phyloP scores from a whole-genome alignment of 2,888 invertebrate species.

The Orthosia incerta region DNA sequence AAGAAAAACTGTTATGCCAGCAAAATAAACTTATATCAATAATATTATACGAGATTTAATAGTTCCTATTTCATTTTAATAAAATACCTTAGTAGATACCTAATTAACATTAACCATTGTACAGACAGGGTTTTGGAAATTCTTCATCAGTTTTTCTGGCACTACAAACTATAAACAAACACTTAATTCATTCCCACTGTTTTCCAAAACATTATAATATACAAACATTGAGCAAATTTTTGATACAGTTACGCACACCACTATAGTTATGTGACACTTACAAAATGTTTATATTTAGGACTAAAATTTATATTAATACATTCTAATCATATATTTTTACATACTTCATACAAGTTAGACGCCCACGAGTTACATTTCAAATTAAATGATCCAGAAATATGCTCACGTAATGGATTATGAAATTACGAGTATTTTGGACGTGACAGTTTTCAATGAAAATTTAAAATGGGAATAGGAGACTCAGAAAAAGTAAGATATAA shows the following conservation, averaged over 20 bases:
- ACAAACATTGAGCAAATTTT: constrained; percentile 12
- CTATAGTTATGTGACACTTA: neutral
- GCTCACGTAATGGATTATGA: constrained; percentile 18
- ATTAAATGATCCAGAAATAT: constrained; percentile 26
- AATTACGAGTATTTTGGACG: constrained; percentile 2
- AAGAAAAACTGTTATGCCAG: neutral
- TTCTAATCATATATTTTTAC: constrained; percentile 1
- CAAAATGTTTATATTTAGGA: neutral
- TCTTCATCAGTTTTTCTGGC: constrained; percentile 8
- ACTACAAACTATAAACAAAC: neutral
- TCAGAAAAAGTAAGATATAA: no score
- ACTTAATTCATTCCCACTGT: neutral
- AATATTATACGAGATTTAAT: no score
- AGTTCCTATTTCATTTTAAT: no score
- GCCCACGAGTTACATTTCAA: constrained; percentile 34
- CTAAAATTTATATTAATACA: neutral
- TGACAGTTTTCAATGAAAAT: neutral
- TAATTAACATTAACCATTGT: no score
- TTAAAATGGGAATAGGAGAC: neutral
- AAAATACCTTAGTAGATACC: no score
- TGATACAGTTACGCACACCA: neutral
- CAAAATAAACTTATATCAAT: no score
- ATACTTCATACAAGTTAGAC: neutral
- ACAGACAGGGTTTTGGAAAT: no score
- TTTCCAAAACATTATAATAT: constrained; percentile 18